Evolutionary conservation across 2,888 invertebrate genomes (phyloP), one percentile per base, ranked within the genome.

Genomic region (Harpagoxenus sublaevis): DNA sequence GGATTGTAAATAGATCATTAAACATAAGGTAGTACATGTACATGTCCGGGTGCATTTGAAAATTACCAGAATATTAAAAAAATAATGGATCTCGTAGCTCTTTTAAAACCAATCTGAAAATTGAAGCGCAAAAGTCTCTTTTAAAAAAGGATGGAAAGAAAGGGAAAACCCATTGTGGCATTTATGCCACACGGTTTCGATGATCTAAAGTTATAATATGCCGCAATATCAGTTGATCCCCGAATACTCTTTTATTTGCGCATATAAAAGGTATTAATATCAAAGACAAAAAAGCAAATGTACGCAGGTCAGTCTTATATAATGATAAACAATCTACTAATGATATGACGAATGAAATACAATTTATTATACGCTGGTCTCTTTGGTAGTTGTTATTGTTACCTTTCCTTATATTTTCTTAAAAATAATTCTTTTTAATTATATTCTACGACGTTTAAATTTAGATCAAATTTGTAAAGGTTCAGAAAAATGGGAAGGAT

Each of bases 261-360:
- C 35, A 35, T 79, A 79, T 48, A 73, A 57, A 71, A 12, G 60
- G 35, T 48, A 60, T 60, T n/a, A 71, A 60, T 71, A 45, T 57
- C 78, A 83, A 68, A 78, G 65, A 71, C 74, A 48, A 65, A 53
- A 66, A 65, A 57, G 35, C 48, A 85, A 84, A 48, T 66, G 70
- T 83, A 83, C 89, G 88, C 70, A 83, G 79, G 63, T 89, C 86
- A 89, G 88, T 91, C 88, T 85, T 88, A 92, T 87, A 89, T 89
- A 88, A 89, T 90, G 89, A 5, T 48, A 88, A 92, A 93, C 93
- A 92, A 92, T 93, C 89, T 91, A 89, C 89, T 89, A 92, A 89
- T 91, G 91, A 89, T 91, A 93, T 92, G 92, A 93, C 90, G 92
- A 93, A 90, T 91, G 88, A 92, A 94, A 94, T 93, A 94, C 93